A percentile compares a stretch with the other conserved stretches of the same genome.
These are phyloP conservation scores for Geodia barretti DNA, from an alignment of 37 sponge, comb jelly and placozoan species.

Conservation along the genomic window DNA sequence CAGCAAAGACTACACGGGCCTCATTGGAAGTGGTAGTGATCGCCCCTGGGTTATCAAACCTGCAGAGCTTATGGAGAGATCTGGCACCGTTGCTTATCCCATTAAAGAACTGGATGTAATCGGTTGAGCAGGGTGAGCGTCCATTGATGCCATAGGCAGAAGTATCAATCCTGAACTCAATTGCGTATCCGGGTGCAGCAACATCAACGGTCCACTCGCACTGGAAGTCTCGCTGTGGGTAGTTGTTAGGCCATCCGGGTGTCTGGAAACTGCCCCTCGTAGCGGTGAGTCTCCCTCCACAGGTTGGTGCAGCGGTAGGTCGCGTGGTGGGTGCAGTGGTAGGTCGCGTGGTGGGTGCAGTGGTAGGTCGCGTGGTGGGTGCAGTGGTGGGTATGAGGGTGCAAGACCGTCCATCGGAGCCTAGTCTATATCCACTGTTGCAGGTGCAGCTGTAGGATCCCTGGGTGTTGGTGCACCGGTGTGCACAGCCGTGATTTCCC, in stretches of 20 bases:
- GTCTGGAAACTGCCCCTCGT: conserved; percentile 17
- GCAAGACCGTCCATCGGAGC: conserved; percentile 25
- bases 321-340: too few species aligned
- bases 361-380: too few species aligned
- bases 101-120: conserved; percentile 21
- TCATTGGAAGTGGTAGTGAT: neutral
- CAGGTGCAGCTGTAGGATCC: conserved; percentile 22
- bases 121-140: conserved; percentile 15
- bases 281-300: conserved; percentile 14
- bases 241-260: conserved; percentile 33
- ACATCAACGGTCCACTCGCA: conserved; percentile 55
- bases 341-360: too few species aligned
- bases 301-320: too few species aligned
- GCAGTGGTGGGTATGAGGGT: neutral
- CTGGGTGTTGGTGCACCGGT: conserved; percentile 1
- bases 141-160: conserved; percentile 21
- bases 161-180: conserved; percentile 15
- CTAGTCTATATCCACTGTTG: conserved; percentile 10
- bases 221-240: conserved; percentile 7
- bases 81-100: neutral
- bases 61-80: conserved; percentile 11
- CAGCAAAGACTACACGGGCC: conserved; percentile 10
- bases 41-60: neutral
- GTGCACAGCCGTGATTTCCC: conserved; percentile 8
- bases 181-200: conserved; percentile 2